Base-by-base conservation (phyloP, 2,113 vertebrate species). In the cat (Felis catus) region DNA sequence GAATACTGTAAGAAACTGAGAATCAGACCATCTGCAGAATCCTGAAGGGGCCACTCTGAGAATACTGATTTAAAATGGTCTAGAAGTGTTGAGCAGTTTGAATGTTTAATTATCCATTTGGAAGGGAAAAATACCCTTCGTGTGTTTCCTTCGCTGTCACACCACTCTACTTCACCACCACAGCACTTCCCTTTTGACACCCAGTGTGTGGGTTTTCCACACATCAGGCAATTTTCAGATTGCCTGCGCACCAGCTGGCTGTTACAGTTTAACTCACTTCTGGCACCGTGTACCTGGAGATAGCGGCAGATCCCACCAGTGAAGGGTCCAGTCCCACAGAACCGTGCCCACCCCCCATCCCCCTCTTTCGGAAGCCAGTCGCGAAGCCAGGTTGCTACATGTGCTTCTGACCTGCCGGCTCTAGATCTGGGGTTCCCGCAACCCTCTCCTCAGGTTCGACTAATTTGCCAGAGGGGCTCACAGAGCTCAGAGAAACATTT, bases 21-120 rank as follows among this genome's bases (percentile, higher is more conserved):
- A 81, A 41, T 92, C 39, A 53, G 51, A 58, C 29, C 68, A 78
- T 36, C 53, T 95, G 27, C 27, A 66, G 31, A 91, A 36, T 63
- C 81, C 79, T 12, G 2, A 82, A 91, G 63, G 71, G 39, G 53
- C 74, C 23, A 14, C 13, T 80, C 33, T 79, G 83, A 80, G 41
- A 55, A 65, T 65, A 36, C 63, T 79, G 29, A 71, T 81, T 87
- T 96, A 96, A 94, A 87, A 51, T 58, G 74, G 58, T 19, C n/a
- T 90, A 65, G 33, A 0, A 65, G 53, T 78, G 12, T 1, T n/a
- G 10, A 5, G 1, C 0, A 48, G 0, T 41, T 89, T 79, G 39
- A 90, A 61, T 89, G 12, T 94, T 97, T 94, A 76, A 95, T 9
- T 65, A 91, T 94, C 45, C 41, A 0, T 0, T 66, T 84, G 55